A percentile compares a stretch with the other conserved stretches of the same genome.
These are phyloP conservation scores for Volucella inanis DNA, from an alignment of 2,888 invertebrate genomes.

Conservation along the genomic window DNA sequence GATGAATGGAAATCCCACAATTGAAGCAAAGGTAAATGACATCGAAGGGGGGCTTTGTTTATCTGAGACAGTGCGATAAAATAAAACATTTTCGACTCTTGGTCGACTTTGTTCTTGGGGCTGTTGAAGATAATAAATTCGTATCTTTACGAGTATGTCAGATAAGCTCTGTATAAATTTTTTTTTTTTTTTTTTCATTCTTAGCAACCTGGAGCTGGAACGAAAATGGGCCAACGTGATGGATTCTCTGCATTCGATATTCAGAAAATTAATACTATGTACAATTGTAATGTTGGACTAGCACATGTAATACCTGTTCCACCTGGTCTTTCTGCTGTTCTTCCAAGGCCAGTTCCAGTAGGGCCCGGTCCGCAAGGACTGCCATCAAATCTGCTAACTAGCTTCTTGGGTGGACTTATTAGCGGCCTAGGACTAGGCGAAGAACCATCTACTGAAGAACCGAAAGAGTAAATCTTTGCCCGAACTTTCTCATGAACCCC, in stretches of 20 bases:
- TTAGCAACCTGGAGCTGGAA: conserved; percentile 79
- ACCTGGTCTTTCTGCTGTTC: conserved; percentile 16
- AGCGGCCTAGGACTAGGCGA: conserved; percentile 80
- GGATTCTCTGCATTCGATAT: conserved; percentile 89
- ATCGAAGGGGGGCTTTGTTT: background rate
- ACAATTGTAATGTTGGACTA: conserved; percentile 84
- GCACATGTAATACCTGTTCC: conserved; percentile 42
- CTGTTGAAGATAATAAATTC: background rate
- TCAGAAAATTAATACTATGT: conserved; percentile 90
- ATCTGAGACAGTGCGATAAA: background rate
- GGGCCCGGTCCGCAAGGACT: conserved; percentile 46
- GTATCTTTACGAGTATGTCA: background rate
- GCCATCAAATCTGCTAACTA: conserved; percentile 77
- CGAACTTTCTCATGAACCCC: background rate
- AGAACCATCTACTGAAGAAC: conserved; percentile 46
- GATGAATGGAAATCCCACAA: conserved; percentile 88
- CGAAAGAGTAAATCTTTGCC: background rate
- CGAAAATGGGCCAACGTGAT: conserved; percentile 88
- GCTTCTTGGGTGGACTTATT: conserved; percentile 80
- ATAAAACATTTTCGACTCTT: conserved; percentile 11
- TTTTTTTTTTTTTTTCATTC: conserved; percentile 23
- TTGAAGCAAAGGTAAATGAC: conserved; percentile 86
- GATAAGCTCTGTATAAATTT: conserved; percentile 1
- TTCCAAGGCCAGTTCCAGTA: conserved; percentile 21
- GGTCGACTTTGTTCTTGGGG: conserved; percentile 9